phyloP scores from a whole-genome alignment of 1,140 invertebrate species.

The Dermatophagoides farinae region DNA sequence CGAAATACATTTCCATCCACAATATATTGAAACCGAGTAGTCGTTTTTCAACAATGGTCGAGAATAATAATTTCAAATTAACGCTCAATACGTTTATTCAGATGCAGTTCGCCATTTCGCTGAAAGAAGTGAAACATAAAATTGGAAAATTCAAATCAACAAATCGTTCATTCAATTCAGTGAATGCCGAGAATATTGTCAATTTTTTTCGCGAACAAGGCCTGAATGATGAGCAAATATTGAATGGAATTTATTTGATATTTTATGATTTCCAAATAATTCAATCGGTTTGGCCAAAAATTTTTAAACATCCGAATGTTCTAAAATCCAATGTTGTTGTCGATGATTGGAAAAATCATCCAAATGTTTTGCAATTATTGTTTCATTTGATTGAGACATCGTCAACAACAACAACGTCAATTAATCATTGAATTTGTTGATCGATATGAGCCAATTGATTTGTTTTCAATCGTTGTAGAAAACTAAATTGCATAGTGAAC shows the following conservation, averaged over 20 bases:
- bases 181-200: neutral
- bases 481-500: slow-evolving; percentile 19
- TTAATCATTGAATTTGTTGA: neutral
- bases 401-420: neutral
- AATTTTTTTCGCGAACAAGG: neutral
- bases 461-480: too few relatives aligned
- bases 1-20: neutral
- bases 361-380: neutral
- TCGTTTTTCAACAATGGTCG: neutral
- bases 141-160: neutral
- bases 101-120: neutral
- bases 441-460: too few relatives aligned
- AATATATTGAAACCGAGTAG: neutral
- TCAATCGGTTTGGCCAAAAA: neutral
- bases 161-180: neutral
- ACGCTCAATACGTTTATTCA: neutral
- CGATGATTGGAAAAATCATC: neutral
- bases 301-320: neutral
- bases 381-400: neutral
- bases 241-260: neutral
- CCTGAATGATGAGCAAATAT: neutral
- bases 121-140: neutral
- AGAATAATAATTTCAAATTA: neutral
- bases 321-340: neutral
- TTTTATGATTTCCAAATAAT: neutral